These are phyloP conservation scores for Tinea pellionella DNA, from an alignment of 2,888 invertebrate species.

Conservation along the genomic window DNA sequence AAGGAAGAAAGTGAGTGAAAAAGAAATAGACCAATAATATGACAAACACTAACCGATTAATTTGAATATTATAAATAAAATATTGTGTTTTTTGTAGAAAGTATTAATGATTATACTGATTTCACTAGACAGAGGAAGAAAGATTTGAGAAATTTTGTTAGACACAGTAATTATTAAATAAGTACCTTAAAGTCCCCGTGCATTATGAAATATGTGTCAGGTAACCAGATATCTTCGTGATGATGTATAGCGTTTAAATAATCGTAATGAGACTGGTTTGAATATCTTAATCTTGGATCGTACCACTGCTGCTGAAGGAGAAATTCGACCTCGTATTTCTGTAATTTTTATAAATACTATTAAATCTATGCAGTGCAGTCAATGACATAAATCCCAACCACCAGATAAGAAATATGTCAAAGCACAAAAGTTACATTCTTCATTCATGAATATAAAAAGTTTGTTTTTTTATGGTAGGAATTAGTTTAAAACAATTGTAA, in stretches of 20 bases:
- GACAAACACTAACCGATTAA: not conserved
- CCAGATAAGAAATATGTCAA: too few relatives aligned
- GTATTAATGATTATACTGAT: too few relatives aligned
- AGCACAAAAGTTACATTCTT: too few relatives aligned
- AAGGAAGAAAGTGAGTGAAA: not conserved
- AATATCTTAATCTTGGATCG: slow-evolving; percentile 89
- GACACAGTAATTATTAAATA: not conserved
- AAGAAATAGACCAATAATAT: not conserved
- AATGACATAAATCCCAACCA: too few relatives aligned
- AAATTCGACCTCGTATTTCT: slow-evolving; percentile 98
- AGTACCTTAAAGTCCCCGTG: slow-evolving; percentile 90
- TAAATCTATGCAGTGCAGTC: too few relatives aligned
- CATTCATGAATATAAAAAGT: too few relatives aligned
- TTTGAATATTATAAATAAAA: too few relatives aligned
- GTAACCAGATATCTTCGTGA: slow-evolving; percentile 92
- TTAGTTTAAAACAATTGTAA: too few relatives aligned
- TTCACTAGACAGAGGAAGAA: too few relatives aligned
- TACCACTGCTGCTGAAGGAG: slow-evolving; percentile 94
- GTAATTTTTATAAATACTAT: slow-evolving; percentile 28
- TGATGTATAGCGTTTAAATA: slow-evolving; percentile 94
- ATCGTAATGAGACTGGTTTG: slow-evolving; percentile 88
- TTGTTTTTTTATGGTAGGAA: too few relatives aligned
- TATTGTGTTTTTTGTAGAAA: too few relatives aligned
- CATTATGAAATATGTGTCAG: slow-evolving; percentile 96
- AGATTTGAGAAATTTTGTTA: too few relatives aligned